Evolutionary conservation across 2,888 invertebrate genomes (phyloP).

Genomic region (Cylindroiulus punctatus): DNA sequence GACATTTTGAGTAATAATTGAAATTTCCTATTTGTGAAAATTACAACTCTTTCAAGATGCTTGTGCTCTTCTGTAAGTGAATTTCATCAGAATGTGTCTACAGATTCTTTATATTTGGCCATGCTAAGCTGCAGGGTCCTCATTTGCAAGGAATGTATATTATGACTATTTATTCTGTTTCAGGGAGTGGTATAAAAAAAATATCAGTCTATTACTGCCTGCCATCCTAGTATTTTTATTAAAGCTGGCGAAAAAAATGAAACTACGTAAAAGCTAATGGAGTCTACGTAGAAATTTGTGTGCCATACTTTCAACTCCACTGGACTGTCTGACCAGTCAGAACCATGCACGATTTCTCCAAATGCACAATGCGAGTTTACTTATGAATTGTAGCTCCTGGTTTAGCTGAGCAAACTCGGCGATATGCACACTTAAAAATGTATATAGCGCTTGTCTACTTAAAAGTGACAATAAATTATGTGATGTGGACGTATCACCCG

Average conservation of each 20-base stretch:
- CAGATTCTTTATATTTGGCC: no score
- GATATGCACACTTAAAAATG: no score
- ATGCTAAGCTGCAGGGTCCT: neutral
- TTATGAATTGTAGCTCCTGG: neutral
- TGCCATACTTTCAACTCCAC: neutral
- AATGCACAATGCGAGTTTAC: neutral
- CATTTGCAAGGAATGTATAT: neutral
- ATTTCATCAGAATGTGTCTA: no score
- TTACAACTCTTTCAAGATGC: neutral
- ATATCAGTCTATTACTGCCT: slow-evolving; percentile 70
- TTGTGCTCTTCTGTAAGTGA: no score
- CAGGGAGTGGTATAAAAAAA: slow-evolving; percentile 83
- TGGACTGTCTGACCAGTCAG: neutral
- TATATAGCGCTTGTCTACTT: no score
- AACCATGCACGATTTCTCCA: neutral
- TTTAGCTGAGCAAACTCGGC: neutral
- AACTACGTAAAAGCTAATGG: slow-evolving; percentile 35
- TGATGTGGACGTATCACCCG: no score
- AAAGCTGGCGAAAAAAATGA: slow-evolving; percentile 30
- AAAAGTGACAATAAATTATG: no score
- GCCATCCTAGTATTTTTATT: slow-evolving; percentile 48
- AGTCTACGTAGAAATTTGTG: neutral
- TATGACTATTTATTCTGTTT: neutral
- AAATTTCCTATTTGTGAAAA: no score
- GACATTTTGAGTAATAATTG: neutral